These are phyloP conservation scores for Argyra leucocephala DNA, from an alignment of 2,888 invertebrate genomes.

Conservation along the genomic window DNA sequence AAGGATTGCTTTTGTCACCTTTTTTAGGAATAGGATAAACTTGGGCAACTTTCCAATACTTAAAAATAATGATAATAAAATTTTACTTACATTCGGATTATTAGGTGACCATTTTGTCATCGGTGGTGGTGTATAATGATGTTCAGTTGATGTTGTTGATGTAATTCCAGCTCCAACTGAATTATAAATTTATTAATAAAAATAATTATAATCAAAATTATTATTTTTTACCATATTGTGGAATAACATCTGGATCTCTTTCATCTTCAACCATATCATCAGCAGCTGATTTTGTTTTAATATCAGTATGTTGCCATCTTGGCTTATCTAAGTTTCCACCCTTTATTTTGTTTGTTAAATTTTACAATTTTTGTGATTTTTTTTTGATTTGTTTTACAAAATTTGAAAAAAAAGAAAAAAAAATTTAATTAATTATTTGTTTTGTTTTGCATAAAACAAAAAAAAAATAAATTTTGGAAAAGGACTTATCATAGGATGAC, in stretches of 20 bases:
- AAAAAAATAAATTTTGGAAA: no score
- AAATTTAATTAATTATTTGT: no score
- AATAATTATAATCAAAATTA: slow-evolving; percentile 13
- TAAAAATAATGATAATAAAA: no score
- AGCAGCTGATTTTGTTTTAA: slow-evolving; percentile 39
- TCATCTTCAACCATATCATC: slow-evolving; percentile 42
- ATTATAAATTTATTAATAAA: slow-evolving; percentile 9
- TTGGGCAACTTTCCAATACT: no score
- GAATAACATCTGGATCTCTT: slow-evolving; percentile 63
- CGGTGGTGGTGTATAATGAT: slow-evolving; percentile 35
- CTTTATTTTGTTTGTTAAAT: slow-evolving; percentile 21
- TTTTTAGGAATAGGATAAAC: no score
- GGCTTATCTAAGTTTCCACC: slow-evolving; percentile 40
- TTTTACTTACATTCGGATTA: slow-evolving; percentile 40
- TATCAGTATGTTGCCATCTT: slow-evolving; percentile 46
- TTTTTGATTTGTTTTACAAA: no score
- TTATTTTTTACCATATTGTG: slow-evolving; percentile 54
- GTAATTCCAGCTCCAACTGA: slow-evolving; percentile 24
- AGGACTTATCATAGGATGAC: no score
- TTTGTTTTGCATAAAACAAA: no score
- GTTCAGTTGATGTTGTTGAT: slow-evolving; percentile 28
- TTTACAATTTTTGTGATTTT: no score
- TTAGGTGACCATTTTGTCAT: slow-evolving; percentile 43
- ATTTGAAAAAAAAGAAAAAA: no score
- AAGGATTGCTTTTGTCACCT: no score